Conservation (phyloP, 2,797 vertebrate genomes). For the Mormyrus hasselquistii region DNA sequence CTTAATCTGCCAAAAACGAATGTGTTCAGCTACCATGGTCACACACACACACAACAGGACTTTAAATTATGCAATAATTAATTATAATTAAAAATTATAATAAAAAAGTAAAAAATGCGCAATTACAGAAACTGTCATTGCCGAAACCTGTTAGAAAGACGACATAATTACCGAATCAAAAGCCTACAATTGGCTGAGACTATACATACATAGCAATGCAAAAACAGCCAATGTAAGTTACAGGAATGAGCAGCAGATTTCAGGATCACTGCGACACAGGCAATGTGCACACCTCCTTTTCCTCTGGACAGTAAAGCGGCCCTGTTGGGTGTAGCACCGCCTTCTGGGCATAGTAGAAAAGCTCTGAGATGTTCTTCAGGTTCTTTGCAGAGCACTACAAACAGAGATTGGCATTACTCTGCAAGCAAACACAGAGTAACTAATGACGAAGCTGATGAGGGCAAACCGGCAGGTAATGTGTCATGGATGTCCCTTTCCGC, state of each 20-base stretch:
- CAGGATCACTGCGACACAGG: neutral
- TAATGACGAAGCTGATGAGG: neutral
- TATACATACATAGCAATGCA: neutral
- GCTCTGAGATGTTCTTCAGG: slow-evolving; percentile 95
- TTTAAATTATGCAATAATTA: neutral
- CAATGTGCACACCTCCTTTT: slow-evolving; percentile 73
- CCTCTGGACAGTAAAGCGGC: slow-evolving; percentile 90
- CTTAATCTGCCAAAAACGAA: slow-evolving; percentile 70
- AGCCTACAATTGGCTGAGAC: neutral
- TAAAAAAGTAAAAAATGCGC: neutral
- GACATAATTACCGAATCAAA: neutral
- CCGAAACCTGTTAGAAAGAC: neutral
- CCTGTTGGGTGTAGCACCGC: slow-evolving; percentile 93
- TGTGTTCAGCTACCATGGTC: neutral
- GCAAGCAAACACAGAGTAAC: neutral
- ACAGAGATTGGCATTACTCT: neutral
- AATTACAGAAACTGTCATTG: neutral
- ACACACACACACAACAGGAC: neutral
- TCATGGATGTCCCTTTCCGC: neutral
- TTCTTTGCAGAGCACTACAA: slow-evolving; percentile 93
- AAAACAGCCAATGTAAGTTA: neutral
- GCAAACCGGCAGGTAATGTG: neutral
- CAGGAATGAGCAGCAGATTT: neutral
- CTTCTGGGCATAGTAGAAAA: slow-evolving; percentile 97
- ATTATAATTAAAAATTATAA: neutral